Evolutionary conservation across 1,140 invertebrate genomes (phyloP), one percentile per base, ranked within the genome.

Genomic region (Zaprionus nigranus): DNA sequence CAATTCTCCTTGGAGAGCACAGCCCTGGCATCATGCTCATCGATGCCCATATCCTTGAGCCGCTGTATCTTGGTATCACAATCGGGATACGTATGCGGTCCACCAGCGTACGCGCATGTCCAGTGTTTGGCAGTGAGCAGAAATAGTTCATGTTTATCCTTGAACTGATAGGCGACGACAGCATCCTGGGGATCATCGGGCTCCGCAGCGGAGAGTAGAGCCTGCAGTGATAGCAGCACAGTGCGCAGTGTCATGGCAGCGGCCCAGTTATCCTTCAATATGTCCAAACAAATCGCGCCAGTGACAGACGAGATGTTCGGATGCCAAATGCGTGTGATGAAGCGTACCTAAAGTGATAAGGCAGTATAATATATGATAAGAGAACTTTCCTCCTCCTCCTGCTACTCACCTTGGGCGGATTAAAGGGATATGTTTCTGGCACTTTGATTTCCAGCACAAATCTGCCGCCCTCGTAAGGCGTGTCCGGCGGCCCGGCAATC

Each of bases 241-340:
- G 99, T 99, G 65, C 99, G 95, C 69, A 99, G 94, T 1, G 99
- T 99, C 96, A 99, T 98, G 11, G 99, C 99, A 63, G 99, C 99
- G 75, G 99, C 99, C 99, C 99, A 99, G 93, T 99, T 98, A 93
- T 99, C 99, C 95, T 99, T 99, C 17, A 99, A 94, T 91, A 99
- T 99, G 93, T 99, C 99, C 93, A 99, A 94, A 94, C 99, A 99
- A 92, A 99, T 99, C 43, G 98, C 98, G 65, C 99, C 99, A 30
- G 99, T 99, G 5, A 99, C 98, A 22, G 98, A 99, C 62, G 98
- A 99, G 83, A 99, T 99, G 94, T 99, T 99, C 57, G 99, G 99
- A 94, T 99, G 99, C 99, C 99, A 99, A 92, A 99, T 99, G 94
- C 97, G 98, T 69, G 99, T 99, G 75, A 98, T 95, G 94, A 99